Evolutionary conservation across 1,140 invertebrate genomes (phyloP), one percentile per base, ranked within the genome.

Genomic region (Drosophila melanica): DNA sequence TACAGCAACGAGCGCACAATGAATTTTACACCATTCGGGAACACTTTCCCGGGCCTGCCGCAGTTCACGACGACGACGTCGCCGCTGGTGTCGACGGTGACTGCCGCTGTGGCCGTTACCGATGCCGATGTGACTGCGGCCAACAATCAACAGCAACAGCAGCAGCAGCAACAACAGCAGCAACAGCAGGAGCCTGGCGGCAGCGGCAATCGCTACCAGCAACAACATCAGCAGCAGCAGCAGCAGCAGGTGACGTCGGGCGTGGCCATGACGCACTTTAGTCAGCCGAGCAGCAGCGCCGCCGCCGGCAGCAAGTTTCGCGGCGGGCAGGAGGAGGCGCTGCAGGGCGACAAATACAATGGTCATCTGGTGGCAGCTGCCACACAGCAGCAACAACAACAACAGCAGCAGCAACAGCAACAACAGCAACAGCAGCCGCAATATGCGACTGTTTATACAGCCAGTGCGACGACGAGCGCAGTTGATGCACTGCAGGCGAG

Each of bases 11-110:
- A 68, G 76, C 64, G 59, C 59, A 86, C 72, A 77, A 96, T 96
- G 95, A 96, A 95, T 93, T 96, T 95, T 75, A 94, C 94, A 30
- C 95, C 95, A 16, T 95, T 95, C 78, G 94, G 94, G 35, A 94
- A 94, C 58, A 94, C 94, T 16, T 93, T 95, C 41, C 93, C 94
- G 44, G 92, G 95, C 9, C 93, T 95, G 60, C 94, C 95, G 55
- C 95, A 95, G 75, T 95, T 95, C 63, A 93, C 94, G 10, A 93
- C 94, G 6, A 93, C 94, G 11, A 77, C 90, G 37, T 86, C 90
- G 51, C 85, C 89, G 12, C 55, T 92, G 48, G 90, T 91, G 39
- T 90, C 90, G 23, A 90, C 90, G 8, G 79, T 91, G 3, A 82
- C 87, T 16, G 80, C 82, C 47, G 81, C 90, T 37, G 80, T 87